A percentile compares a stretch with the other conserved stretches of the same genome.
Conservation (phyloP, 1,140 invertebrate genomes). For the Drosophila tani region DNA sequence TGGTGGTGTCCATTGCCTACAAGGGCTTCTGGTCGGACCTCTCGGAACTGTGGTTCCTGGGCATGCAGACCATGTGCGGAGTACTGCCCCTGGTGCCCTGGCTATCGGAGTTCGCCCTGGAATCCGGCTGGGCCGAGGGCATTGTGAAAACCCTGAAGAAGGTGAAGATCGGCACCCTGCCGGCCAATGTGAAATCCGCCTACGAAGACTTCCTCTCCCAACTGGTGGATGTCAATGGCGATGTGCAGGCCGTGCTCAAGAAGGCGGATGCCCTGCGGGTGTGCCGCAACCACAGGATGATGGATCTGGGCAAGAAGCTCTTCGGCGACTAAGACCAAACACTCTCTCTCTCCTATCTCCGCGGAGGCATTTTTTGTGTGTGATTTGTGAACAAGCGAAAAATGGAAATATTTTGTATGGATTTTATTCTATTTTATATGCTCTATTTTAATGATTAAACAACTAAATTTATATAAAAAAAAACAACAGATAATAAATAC, state of each 20-base stretch:
- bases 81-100: slow-evolving; percentile 93
- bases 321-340: slow-evolving; percentile 89
- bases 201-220: slow-evolving; percentile 95
- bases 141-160: slow-evolving; percentile 92
- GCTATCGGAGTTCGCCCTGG: slow-evolving; percentile 95
- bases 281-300: slow-evolving; percentile 93
- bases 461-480: slow-evolving; percentile 46
- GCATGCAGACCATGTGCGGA: slow-evolving; percentile 95
- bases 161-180: slow-evolving; percentile 92
- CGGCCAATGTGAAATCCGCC: slow-evolving; percentile 93
- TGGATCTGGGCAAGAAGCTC: slow-evolving; percentile 94
- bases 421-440: slow-evolving; percentile 67
- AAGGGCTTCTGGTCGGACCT: slow-evolving; percentile 95
- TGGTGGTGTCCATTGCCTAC: slow-evolving; percentile 94
- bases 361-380: slow-evolving; percentile 51
- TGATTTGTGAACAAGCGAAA: slow-evolving; percentile 46
- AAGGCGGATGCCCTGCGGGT: slow-evolving; percentile 93
- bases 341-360: background rate
- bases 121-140: slow-evolving; percentile 96
- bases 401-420: slow-evolving; percentile 70
- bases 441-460: slow-evolving; percentile 67
- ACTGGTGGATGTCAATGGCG: slow-evolving; percentile 92
- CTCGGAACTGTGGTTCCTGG: slow-evolving; percentile 96
- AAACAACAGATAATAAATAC: slow-evolving; percentile 16
- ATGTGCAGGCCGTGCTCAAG: slow-evolving; percentile 91